Evolutionary conservation across 1,140 invertebrate species (phyloP), one percentile per base, ranked within the genome.

Genomic region (Coelopa frigida): DNA sequence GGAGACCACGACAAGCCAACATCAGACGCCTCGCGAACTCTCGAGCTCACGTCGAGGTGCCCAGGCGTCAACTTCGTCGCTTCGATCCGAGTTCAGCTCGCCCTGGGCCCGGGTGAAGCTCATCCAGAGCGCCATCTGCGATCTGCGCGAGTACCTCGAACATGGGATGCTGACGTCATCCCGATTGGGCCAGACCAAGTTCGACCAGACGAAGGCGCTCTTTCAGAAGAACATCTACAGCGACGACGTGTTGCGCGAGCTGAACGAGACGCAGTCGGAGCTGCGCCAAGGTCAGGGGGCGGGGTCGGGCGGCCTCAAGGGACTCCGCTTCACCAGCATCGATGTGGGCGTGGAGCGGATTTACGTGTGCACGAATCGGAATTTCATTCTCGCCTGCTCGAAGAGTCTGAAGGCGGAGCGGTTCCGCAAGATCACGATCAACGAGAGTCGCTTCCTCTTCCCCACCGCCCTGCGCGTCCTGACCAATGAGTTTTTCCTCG

Each of bases 221-320:
- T 70, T 70, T 24, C 58, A 70, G 48, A 65, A 59, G 33, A 61
- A 70, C 23, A 52, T 70, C 32, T 70, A 68, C 44, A 62, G 51
- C 21, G 67, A 69, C 31, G 56, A 59, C 18, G 33, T 57, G 17
- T 46, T 70, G 15, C 46, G 55, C 4, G 66, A 70, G 40, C 49
- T 70, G 0, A 59, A 69, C 26, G 53, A 61, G 23, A 61, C 55
- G 1, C 53, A 56, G 29, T 56, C 49, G 1, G 40, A 52, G 5
- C 39, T 24, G 44, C 41, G 0, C 48, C 47, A 0, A 23, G 51
- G 24, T 45, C 44, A 18, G 46, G 44, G 5, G 38, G 48, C 24
- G 52, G 53, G n/a, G n/a, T n/a, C n/a, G n/a, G n/a, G n/a, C n/a
- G n/a, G n/a, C n/a, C 24, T 64, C 35, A 55, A 58, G 32, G 61